Evolutionary conservation across 2,113 vertebrate species (phyloP).

Genomic region (Cyprichromis sp.): DNA sequence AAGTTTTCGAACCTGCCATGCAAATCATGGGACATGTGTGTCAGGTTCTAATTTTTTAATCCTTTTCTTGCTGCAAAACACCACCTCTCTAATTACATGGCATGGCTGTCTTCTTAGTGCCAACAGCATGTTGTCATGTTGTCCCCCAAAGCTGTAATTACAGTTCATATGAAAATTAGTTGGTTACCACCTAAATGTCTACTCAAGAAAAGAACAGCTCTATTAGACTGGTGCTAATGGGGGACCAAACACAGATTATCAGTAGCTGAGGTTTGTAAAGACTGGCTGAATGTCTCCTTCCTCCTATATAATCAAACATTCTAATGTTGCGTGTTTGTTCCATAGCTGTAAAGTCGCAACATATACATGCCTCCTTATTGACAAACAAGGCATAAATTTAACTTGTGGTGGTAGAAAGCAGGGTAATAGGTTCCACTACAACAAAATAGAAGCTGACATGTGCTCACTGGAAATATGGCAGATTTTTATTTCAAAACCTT

Average conservation of each 20-base stretch:
- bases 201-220: not conserved
- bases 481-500: not conserved
- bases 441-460: not conserved
- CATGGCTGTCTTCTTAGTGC: not conserved
- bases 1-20: not conserved
- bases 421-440: not conserved
- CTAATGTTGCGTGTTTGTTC: not conserved
- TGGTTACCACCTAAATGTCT: not conserved
- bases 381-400: not conserved
- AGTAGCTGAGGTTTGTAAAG: not conserved
- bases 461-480: not conserved
- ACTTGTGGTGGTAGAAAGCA: not conserved
- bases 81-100: constrained; percentile 29
- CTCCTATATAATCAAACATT: not conserved
- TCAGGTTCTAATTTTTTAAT: constrained; percentile 32
- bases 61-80: not conserved
- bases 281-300: not conserved
- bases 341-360: not conserved
- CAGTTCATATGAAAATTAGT: not conserved
- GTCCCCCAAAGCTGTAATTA: not conserved
- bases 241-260: not conserved
- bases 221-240: not conserved
- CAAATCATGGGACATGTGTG: not conserved
- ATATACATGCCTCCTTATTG: not conserved
- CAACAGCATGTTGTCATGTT: constrained; percentile 3